Conservation (phyloP, 2,888 invertebrate genomes). For the Seira ritae region DNA sequence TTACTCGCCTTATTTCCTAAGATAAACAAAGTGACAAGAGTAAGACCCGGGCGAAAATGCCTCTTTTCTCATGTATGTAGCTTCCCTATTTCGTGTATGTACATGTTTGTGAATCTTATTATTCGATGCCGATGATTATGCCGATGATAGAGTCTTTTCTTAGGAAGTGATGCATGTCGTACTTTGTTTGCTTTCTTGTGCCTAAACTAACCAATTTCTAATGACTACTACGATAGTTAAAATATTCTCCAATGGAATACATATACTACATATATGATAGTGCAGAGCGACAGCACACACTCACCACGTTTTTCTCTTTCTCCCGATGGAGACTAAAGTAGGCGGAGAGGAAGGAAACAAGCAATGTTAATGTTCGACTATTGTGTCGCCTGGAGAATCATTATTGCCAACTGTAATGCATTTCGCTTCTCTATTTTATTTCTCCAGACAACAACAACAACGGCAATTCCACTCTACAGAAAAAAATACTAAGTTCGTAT, state of each 20-base stretch:
- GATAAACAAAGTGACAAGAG: too few species aligned
- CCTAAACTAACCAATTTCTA: neutral
- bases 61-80: too few species aligned
- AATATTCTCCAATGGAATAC: too few species aligned
- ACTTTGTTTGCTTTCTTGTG: neutral
- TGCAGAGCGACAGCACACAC: too few species aligned
- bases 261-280: too few species aligned
- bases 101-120: neutral
- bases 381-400: neutral
- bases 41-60: too few species aligned
- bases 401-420: neutral
- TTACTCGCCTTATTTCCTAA: too few species aligned
- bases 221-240: neutral
- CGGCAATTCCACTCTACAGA: neutral
- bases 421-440: neutral
- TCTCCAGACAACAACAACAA: neutral
- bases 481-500: too few species aligned
- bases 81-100: too few species aligned
- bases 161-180: neutral
- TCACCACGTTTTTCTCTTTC: neutral
- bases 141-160: neutral
- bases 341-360: constrained; percentile 3
- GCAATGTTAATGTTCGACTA: constrained; percentile 2
- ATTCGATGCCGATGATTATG: too few species aligned
- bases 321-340: neutral